phyloP scores from a whole-genome alignment of 2,113 vertebrate species.

The Pituophis catenifer region DNA sequence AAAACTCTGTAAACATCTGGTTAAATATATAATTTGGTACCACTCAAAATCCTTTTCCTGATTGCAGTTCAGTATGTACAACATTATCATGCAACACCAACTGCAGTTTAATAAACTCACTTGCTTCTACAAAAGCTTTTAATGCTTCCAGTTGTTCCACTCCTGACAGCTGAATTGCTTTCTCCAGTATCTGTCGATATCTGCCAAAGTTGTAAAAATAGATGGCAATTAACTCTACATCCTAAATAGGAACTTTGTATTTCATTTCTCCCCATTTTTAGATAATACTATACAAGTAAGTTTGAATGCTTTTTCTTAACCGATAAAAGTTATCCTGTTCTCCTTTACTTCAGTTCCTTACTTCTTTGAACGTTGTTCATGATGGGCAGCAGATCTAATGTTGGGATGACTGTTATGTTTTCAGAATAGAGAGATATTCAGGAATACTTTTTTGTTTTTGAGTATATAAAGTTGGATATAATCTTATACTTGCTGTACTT shows the following conservation, averaged over 20 bases:
- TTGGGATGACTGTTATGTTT: neutral
- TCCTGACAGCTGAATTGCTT: constrained; percentile 88
- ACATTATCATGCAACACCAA: neutral
- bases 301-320: neutral
- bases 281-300: neutral
- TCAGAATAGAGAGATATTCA: neutral
- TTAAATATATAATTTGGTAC: neutral
- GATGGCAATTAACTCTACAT: neutral
- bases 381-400: neutral
- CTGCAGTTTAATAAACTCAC: constrained; percentile 71
- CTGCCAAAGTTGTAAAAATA: constrained; percentile 60
- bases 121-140: constrained; percentile 99
- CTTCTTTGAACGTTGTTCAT: neutral
- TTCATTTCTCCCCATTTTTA: neutral
- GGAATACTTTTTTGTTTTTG: neutral
- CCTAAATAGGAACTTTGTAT: neutral
- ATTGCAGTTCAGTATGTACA: neutral
- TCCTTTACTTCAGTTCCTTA: neutral
- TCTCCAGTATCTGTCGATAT: constrained; percentile 95
- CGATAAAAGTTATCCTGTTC: neutral
- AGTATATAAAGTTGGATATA: neutral
- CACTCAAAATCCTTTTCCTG: neutral
- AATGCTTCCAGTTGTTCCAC: constrained; percentile 92
- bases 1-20: neutral
- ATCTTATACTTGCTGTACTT: neutral